Conservation (phyloP, 2,113 vertebrate species). For the Rynchops niger region DNA sequence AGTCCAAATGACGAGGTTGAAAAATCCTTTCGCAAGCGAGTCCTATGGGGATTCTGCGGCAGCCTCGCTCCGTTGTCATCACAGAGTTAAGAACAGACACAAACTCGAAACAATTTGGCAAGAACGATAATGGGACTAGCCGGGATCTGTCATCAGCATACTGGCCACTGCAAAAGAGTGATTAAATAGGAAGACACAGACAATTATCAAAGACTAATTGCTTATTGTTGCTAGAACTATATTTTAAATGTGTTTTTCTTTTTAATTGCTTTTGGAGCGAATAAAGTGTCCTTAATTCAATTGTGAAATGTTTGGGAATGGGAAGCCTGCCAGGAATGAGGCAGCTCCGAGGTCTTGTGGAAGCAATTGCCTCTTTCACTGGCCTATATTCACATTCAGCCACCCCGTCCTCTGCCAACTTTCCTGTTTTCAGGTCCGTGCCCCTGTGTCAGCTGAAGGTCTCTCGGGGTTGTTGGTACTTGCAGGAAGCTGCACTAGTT, state of each 20-base stretch:
- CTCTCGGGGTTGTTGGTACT: not conserved
- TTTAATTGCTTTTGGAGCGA: conserved; percentile 42
- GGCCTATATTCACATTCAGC: not conserved
- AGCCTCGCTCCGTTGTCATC: not conserved
- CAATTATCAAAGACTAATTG: conserved; percentile 50
- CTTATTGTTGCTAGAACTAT: conserved; percentile 50
- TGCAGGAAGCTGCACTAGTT: not conserved
- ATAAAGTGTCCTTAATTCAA: conserved; percentile 62
- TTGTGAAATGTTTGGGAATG: conserved; percentile 47
- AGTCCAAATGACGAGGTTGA: not conserved
- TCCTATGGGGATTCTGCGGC: not conserved
- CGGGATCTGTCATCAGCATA: conserved; percentile 34
- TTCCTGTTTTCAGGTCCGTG: not conserved
- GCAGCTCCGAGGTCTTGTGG: conserved; percentile 31
- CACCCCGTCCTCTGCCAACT: not conserved
- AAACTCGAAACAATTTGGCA: not conserved
- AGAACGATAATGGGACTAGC: not conserved
- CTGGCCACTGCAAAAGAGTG: conserved; percentile 37
- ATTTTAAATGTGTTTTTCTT: conserved; percentile 51
- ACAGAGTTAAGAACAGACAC: conserved; percentile 14
- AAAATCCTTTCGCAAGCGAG: not conserved
- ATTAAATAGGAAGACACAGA: conserved; percentile 51
- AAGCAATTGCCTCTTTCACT: conserved; percentile 8
- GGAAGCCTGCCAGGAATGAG: conserved; percentile 31
- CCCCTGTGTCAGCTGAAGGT: not conserved